Percentiles rank a stretch among this genome's conserved stretches.
Conservation (phyloP, 2,113 vertebrate genomes). For the Phycodurus eques region DNA sequence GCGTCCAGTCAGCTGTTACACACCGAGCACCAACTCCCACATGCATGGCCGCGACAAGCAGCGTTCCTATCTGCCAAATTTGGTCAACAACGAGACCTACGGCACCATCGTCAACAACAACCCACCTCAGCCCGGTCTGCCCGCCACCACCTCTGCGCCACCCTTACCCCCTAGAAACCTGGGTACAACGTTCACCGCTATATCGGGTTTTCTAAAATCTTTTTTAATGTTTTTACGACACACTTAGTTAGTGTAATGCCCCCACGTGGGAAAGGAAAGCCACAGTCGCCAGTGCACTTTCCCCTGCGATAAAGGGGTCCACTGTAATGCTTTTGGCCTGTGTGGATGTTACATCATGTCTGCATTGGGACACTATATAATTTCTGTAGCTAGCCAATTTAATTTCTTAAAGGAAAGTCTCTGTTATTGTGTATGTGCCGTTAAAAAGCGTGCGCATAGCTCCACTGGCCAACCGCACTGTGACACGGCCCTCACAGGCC, state of each 20-base stretch:
- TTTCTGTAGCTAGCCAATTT: not conserved
- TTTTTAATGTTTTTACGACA: too few relatives aligned
- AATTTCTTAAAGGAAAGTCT: not conserved
- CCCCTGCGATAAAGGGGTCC: not conserved
- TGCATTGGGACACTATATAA: not conserved
- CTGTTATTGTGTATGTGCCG: not conserved
- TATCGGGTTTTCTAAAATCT: too few relatives aligned
- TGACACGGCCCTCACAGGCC: slow-evolving; percentile 2
- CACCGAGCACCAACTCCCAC: slow-evolving; percentile 79
- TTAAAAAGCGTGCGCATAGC: not conserved
- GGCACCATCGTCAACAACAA: slow-evolving; percentile 86
- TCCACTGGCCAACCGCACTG: not conserved
- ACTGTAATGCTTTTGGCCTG: not conserved
- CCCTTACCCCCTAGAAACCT: slow-evolving; percentile 92
- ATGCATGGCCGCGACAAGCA: slow-evolving; percentile 86
- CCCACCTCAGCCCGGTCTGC: slow-evolving; percentile 56
- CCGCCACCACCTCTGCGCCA: slow-evolving; percentile 77
- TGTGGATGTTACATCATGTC: not conserved
- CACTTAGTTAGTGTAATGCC: too few relatives aligned
- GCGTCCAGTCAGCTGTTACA: slow-evolving; percentile 94
- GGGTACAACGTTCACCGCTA: slow-evolving; percentile 44
- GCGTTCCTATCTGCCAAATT: slow-evolving; percentile 82
- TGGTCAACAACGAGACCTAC: slow-evolving; percentile 96
- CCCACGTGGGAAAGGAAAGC: too few relatives aligned
- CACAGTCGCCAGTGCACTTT: not conserved